Evolutionary conservation across 2,888 invertebrate genomes (phyloP), one percentile per base, ranked within the genome.

Genomic region (Sarcophaga caerulescens): DNA sequence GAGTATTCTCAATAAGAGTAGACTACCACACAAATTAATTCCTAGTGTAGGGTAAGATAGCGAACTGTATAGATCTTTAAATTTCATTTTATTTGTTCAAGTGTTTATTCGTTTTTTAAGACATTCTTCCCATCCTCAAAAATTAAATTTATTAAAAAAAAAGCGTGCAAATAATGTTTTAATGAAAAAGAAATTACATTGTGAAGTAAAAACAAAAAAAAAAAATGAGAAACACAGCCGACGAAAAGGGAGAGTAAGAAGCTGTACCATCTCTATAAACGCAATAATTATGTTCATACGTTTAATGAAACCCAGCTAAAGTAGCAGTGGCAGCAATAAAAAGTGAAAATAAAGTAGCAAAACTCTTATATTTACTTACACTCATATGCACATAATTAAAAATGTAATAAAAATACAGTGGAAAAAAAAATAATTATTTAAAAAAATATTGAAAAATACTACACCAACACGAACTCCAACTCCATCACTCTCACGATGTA

Each of bases 91-190:
- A 60, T 60, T 60, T 60, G 3, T 21, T n/a, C 60, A 5, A 21
- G 10, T 59, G 35, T 47, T 25, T 23, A 60, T 62, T 69, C 69
- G 60, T 70, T 47, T 62, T 5, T 14, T 14, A 17, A 52, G 2
- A 52, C 52, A 52, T 14, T 52, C 17, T 10, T 0, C 19, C 71
- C 57, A 65, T 44, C 21, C 25, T 44, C 35, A 21, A 35, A 82
- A 65, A 66, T 57, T 65, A 35, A 82, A 85, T 85, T 79, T 85
- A 76, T 82, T 83, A 66, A 52, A 82, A 82, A 82, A 79, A 73
- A 83, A 76, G 68, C 63, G 21, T 83, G 68, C 66, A 80, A 80
- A 80, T 68, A 80, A 83, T 45, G 62, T 44, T 83, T 60, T 83
- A 71, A 66, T 74, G 17, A 66, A 85, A 81, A 74, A 66, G 59